Base-by-base conservation (phyloP, 2,797 vertebrate species). In the Borostomias antarcticus region DNA sequence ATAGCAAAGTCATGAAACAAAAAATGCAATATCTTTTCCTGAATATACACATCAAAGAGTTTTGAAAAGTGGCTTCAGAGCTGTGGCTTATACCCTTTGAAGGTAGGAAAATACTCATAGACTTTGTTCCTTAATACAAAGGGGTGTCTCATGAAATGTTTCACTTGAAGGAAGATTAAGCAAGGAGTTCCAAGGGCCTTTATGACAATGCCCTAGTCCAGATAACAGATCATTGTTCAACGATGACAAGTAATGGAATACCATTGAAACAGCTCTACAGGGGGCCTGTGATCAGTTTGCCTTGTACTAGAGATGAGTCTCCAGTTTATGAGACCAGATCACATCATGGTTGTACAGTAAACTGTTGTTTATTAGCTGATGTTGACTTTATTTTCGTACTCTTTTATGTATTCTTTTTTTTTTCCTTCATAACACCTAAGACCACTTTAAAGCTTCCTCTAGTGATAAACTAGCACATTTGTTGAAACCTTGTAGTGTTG, bases 111-210 rank as follows among this genome's bases (percentile, higher is more conserved):
- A 58, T 19, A 61, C 51, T 45, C 7, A 33, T 65, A 5, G 19
- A 29, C 63, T 53, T 54, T 11, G n/a, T 35, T 35, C 29, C 33
- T 70, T 40, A 53, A 70, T 74, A 43, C 56, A 69, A 59, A 35
- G 59, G 29, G 8, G 19, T 50, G 40, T 62, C 25, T 25, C n/a
- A 23, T 26, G 21, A 68, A 66, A 62, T 64, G 8, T 58, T 67
- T 32, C 26, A 54, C 60, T 71, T 4, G 26, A 68, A 54, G 26
- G 0, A 0, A 68, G 58, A 63, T 72, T 47, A 69, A 69, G 58
- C 9, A 52, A 11, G 7, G 17, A 32, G 53, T 61, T 70, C 13
- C 61, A 11, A 68, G 19, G 19, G 23, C 8, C 57, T 71, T 70
- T 62, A 25, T 28, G 32, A 68, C 57, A 35, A 45, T 48, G 51